Evolutionary conservation across 2,113 vertebrate genomes (phyloP).

Genomic region (Lichenostomus cassidix): DNA sequence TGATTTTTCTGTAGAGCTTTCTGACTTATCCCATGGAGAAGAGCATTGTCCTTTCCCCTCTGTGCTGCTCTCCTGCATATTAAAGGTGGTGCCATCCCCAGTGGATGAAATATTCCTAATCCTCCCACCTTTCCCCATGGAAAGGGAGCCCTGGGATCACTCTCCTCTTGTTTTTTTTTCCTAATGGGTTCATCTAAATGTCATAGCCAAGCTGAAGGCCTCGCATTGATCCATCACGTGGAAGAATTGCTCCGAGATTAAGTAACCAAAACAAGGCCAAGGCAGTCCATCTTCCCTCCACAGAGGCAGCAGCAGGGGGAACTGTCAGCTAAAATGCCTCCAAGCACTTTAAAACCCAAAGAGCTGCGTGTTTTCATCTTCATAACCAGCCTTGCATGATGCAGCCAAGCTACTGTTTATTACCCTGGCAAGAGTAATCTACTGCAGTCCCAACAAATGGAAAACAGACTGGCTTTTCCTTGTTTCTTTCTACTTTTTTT

Average conservation of each 20-base stretch:
- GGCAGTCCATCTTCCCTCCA: not conserved
- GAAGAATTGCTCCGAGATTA: not conserved
- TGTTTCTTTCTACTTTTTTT: not conserved
- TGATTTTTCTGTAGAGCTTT: not conserved
- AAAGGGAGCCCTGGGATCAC: not conserved
- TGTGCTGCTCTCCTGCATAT: not conserved
- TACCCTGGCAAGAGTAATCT: not conserved
- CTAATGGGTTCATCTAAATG: not conserved
- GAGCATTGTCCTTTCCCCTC: rapidly evolving
- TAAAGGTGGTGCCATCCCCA: not conserved
- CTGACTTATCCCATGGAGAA: not conserved
- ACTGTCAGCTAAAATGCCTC: not conserved
- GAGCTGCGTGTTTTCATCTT: not conserved
- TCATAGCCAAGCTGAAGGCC: not conserved
- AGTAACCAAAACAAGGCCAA: not conserved
- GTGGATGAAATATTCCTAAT: not conserved
- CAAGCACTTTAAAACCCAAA: not conserved
- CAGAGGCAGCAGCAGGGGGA: not conserved
- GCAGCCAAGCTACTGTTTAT: constrained; percentile 19
- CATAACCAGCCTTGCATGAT: constrained; percentile 6
- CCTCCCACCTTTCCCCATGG: not conserved
- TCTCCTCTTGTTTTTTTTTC: not conserved
- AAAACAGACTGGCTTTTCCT: not conserved
- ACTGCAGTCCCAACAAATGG: constrained; percentile 17
- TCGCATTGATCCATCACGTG: not conserved